Evolutionary conservation across 2,888 invertebrate species (phyloP), one percentile per base, ranked within the genome.

Genomic region (Volucella bombylans): DNA sequence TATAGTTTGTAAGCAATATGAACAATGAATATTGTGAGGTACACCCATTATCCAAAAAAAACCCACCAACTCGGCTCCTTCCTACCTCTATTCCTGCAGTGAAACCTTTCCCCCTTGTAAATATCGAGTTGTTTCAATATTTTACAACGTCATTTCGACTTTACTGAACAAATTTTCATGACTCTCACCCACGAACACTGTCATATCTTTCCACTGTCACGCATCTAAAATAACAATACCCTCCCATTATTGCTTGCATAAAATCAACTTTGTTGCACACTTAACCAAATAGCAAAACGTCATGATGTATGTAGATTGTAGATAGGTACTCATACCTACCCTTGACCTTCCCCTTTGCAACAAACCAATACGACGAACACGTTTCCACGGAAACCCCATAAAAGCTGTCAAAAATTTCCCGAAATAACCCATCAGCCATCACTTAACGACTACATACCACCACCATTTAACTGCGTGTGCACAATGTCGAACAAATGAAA

Each of bases 361-460:
- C 49, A 31, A 23, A 41, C 15, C 18, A 65, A 14, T 62, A 57
- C 55, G 71, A 45, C 57, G 57, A 52, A 54, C 38, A 74, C 10
- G 59, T 43, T 74, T 80, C 71, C 54, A 61, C 14, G 41, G 14
- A 80, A 69, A 43, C 45, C 62, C 78, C 31, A 59, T 64, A 62
- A 78, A 65, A 59, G 41, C 55, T 47, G 41, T 52, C 14, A 64
- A 52, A 47, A 71, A 62, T 62, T 62, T 71, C 62, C 39, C 18
- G 18, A 74, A 83, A 83, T 83, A 82, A 68, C 65, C 68, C 64
- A 31, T 74, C 79, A 43, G 31, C 31, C 31, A 31, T 31, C 31
- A 6, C 6, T 81, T 85, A 81, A 81, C 77, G 85, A 68, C 76
- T 54, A 85, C 81, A 85, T 85, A 77, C 72, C 55, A 31, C 72